Evolutionary conservation across 2,113 vertebrate species (phyloP).

Genomic region (Poeciliopsis occidentalis): DNA sequence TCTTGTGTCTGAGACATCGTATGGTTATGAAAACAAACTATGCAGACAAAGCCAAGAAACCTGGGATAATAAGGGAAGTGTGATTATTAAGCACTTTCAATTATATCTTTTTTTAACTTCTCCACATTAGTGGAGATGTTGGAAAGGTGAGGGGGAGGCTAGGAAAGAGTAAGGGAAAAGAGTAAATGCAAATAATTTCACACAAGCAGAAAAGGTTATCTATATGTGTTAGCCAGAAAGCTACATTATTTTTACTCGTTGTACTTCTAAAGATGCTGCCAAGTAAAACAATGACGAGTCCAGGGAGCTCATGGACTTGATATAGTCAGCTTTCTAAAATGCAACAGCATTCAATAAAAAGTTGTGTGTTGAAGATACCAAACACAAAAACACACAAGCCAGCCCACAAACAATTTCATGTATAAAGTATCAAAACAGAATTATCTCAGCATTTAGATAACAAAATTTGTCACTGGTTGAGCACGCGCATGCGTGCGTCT

Average conservation of each 20-base stretch:
- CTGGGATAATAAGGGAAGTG: neutral
- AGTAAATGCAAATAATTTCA: neutral
- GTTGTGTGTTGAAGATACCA: neutral
- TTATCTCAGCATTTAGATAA: slow-evolving; percentile 22
- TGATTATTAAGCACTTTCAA: neutral
- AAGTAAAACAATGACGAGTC: slow-evolving; percentile 34
- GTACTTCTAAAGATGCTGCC: slow-evolving; percentile 18
- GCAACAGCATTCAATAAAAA: neutral
- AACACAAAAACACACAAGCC: neutral
- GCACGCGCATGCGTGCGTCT: neutral
- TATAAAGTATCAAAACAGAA: slow-evolving; percentile 1
- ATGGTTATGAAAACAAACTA: slow-evolving; percentile 8
- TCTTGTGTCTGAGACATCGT: neutral
- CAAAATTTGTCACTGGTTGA: slow-evolving; percentile 4
- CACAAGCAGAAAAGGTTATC: neutral
- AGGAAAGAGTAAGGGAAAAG: neutral
- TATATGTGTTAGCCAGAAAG: slow-evolving; percentile 3
- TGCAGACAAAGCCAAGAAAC: neutral
- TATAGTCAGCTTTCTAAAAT: slow-evolving; percentile 14
- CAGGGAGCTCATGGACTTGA: slow-evolving; percentile 30
- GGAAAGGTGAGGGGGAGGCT: too few relatives aligned
- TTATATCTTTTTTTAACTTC: neutral
- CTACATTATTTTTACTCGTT: slow-evolving; percentile 10
- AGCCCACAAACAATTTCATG: neutral
- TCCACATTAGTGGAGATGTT: neutral